These are phyloP conservation scores for Mactra quadrangularis DNA, from an alignment of 1,140 invertebrate genomes.

Conservation along the genomic window DNA sequence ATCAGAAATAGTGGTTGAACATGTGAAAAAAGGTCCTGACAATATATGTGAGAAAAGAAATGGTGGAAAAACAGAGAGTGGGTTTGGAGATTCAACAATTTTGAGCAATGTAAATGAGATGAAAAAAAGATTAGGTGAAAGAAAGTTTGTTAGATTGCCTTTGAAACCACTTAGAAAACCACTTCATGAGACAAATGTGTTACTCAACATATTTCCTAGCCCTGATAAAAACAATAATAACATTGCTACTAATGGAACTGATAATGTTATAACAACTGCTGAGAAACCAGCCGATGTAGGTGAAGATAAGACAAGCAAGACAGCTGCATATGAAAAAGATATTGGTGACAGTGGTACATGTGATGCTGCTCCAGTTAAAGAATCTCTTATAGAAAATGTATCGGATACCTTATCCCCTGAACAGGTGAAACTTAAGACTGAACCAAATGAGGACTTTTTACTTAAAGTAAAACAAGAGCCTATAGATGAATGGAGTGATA, in stretches of 20 bases:
- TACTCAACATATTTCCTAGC: neutral
- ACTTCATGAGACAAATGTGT: neutral
- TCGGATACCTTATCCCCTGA: no score
- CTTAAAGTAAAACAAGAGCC: no score
- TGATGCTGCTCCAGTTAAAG: neutral
- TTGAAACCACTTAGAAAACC: slow-evolving; percentile 27
- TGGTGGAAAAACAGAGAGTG: no score
- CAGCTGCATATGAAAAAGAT: neutral
- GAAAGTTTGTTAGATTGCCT: neutral
- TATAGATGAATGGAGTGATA: no score
- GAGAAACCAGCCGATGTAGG: neutral
- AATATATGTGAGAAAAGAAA: no score
- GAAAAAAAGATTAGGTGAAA: slow-evolving; percentile 18
- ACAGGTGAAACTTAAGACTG: no score
- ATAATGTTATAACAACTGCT: neutral
- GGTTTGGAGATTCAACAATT: no score
- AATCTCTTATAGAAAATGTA: no score
- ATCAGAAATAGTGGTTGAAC: no score
- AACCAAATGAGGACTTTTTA: no score
- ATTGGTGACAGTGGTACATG: neutral
- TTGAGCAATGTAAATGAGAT: slow-evolving; percentile 4
- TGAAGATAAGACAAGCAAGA: neutral
- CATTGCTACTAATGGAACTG: neutral
- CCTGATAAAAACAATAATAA: neutral
- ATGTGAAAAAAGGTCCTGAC: no score